Base-by-base conservation (phyloP, 2,888 invertebrate genomes). In the Holacanthella duospinosa region DNA sequence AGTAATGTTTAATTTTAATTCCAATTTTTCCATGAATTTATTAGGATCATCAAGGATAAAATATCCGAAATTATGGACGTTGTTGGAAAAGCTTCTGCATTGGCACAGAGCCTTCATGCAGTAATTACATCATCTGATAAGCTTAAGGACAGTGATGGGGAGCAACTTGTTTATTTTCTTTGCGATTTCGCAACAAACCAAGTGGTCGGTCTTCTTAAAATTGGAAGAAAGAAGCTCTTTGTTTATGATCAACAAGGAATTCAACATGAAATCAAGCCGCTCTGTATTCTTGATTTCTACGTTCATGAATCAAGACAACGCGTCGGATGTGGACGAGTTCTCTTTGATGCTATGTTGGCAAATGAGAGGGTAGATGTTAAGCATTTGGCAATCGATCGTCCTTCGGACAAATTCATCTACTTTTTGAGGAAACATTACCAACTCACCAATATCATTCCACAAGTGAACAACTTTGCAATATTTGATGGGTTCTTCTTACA, bases 201-300 rank as follows among this genome's bases (percentile, higher is more conserved):
- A 65, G 85, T 88, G n/a, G 83, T 92, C 56, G 96, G 94, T 0
- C 80, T 94, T 74, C 79, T 96, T 68, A 96, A 95, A 80, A 85
- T 93, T 57, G 95, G 96, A 29, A 82, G 82, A 67, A 96, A 96
- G 80, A 87, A 88, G 75, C 80, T 97, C 60, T 97, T 89, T 80
- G 82, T 96, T 60, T 86, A 86, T 76, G 88, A 91, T 76, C 81
- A 83, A 72, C 77, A 79, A 61, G 86, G 86, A 21, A 79, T 80
- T 58, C 85, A 88, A 71, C 86, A 85, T 76, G 89, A 93, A 77
- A 81, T 89, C 64, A 84, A 87, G 69, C 88, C 93, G 0, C 81
- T 90, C 19, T 95, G 94, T 77, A 84, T 96, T 63, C 82, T 97
- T 58, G 96, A 97, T 78, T 96, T 97, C 80, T 97, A 88, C 78